A percentile compares a stretch with the other conserved stretches of the same genome.
Conservation (phyloP, 2,888 invertebrate genomes). For the Scaptomyza parva region DNA sequence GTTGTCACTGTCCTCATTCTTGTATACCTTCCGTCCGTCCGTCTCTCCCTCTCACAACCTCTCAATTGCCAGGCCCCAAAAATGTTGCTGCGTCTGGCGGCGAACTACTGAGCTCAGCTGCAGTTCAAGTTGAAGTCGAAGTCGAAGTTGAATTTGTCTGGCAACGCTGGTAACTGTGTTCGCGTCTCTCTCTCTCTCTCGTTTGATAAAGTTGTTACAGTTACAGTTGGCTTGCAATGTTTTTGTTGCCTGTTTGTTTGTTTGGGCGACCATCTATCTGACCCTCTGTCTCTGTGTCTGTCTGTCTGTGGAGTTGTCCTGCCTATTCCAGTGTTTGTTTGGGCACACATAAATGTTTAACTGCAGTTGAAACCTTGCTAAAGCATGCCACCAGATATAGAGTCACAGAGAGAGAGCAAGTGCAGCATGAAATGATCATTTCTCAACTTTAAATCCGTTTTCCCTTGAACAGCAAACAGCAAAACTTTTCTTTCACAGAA, state of each 20-base stretch:
- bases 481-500: too few relatives aligned
- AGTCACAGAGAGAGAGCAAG: background rate
- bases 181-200: background rate
- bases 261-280: conserved; percentile 25
- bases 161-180: background rate
- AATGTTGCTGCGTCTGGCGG: conserved; percentile 37
- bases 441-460: background rate
- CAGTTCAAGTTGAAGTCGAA: conserved; percentile 28
- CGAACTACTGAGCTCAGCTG: too few relatives aligned
- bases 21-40: background rate
- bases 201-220: conserved; percentile 25
- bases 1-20: conserved; percentile 21
- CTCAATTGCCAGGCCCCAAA: conserved; percentile 12
- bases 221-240: conserved; percentile 37
- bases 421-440: conserved; percentile 14
- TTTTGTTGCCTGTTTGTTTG: conserved; percentile 52
- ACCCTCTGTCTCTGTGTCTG: background rate
- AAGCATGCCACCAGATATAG: background rate
- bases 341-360: conserved; percentile 71
- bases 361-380: conserved; percentile 26
- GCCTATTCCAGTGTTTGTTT: conserved; percentile 52
- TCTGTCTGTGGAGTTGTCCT: background rate
- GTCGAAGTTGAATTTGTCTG: conserved; percentile 12
- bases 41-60: background rate
- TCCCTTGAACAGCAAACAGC: background rate